These are phyloP conservation scores for Monomorium pharaonis DNA, from an alignment of 1,140 invertebrate genomes.

Conservation along the genomic window DNA sequence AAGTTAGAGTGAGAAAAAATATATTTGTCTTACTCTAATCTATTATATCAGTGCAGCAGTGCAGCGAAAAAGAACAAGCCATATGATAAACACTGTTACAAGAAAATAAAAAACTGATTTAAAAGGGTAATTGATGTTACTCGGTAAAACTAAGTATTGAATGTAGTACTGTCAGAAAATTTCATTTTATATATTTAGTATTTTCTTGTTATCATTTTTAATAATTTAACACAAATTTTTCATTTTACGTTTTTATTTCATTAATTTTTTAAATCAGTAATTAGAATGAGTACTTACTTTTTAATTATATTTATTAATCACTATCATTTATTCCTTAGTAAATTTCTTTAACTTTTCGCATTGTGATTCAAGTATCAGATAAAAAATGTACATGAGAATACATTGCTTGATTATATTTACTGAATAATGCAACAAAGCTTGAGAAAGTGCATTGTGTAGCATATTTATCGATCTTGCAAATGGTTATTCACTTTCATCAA, in stretches of 20 bases:
- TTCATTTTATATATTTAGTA: not conserved
- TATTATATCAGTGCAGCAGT: too few species aligned
- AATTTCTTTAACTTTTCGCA: not conserved
- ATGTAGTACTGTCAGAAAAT: too few species aligned
- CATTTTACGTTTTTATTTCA: not conserved
- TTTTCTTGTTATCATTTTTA: not conserved
- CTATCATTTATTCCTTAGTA: too few species aligned
- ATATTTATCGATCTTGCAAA: not conserved
- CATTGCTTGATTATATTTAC: not conserved
- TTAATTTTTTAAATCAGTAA: not conserved
- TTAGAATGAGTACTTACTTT: not conserved
- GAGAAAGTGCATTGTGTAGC: conserved; percentile 17
- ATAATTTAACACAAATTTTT: not conserved
- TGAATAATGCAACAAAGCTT: conserved; percentile 12
- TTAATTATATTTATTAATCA: not conserved
- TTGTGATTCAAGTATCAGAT: not conserved
- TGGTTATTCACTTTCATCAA: conserved; percentile 1
- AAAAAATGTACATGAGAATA: not conserved
- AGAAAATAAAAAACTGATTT: not conserved
- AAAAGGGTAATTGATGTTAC: not conserved
- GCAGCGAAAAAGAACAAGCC: too few species aligned
- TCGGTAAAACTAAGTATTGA: not conserved
- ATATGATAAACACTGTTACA: not conserved
- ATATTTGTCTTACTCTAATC: too few species aligned
- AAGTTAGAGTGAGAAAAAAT: too few species aligned